Percentiles rank a stretch among this genome's conserved stretches.
phyloP scores from a whole-genome alignment of 2,888 invertebrate species.

The Steinernema carpocapsae region DNA sequence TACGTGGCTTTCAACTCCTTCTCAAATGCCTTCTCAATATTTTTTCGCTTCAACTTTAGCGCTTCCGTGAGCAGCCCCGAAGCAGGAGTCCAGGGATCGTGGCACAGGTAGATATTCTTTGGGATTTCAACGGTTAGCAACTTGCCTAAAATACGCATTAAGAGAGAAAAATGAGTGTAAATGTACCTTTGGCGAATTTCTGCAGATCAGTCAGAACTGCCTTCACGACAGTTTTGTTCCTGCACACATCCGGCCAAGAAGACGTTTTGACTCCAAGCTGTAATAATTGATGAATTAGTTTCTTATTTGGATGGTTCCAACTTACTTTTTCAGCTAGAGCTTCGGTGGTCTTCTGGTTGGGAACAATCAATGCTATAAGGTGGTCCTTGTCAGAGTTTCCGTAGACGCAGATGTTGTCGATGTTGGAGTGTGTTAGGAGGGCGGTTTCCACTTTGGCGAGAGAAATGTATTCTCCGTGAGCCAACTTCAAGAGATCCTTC shows the following conservation, averaged over 20 bases:
- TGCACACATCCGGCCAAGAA: constrained; percentile 79
- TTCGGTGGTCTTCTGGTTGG: constrained; percentile 74
- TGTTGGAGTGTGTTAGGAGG: constrained; percentile 87
- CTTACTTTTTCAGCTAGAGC: constrained; percentile 78
- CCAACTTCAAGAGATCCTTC: constrained; percentile 96
- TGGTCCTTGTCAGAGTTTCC: constrained; percentile 85
- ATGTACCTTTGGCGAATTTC: constrained; percentile 26
- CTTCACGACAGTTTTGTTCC: constrained; percentile 78
- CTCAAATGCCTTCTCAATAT: constrained; percentile 90
- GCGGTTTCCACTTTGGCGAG: constrained; percentile 82
- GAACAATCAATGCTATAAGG: constrained; percentile 89
- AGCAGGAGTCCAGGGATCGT: constrained; percentile 95
- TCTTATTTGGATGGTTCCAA: neutral
- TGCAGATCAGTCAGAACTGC: constrained; percentile 81
- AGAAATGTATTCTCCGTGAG: constrained; percentile 96
- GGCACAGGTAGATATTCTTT: constrained; percentile 83
- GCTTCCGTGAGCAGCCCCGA: constrained; percentile 96
- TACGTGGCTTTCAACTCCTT: constrained; percentile 92
- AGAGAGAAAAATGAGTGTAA: too few species aligned
- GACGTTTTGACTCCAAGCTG: constrained; percentile 45
- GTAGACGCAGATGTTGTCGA: constrained; percentile 96
- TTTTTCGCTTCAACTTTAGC: constrained; percentile 94
- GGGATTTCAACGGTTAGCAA: constrained; percentile 91
- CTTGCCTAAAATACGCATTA: constrained; percentile 76
- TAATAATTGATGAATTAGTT: neutral